Percentiles rank a stretch among this genome's conserved stretches.
These are phyloP conservation scores for Platorchestia sp. DNA, from an alignment of 1,140 invertebrate genomes.

Conservation along the genomic window DNA sequence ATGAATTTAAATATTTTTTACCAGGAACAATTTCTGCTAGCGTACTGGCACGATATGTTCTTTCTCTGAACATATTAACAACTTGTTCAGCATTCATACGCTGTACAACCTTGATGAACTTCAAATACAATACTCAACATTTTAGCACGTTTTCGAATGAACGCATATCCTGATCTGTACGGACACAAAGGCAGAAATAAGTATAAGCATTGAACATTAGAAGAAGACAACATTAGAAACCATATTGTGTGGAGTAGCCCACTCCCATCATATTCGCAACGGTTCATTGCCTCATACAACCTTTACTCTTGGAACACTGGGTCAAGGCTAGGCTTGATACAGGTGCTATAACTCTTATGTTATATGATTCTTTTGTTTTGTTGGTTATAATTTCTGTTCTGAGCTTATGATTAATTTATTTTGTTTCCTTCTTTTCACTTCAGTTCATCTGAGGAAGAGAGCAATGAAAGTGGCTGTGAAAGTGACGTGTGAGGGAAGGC, in stretches of 20 bases:
- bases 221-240: too few species aligned
- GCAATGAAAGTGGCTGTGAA: conserved; percentile 35
- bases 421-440: conserved; percentile 21
- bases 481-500: neutral
- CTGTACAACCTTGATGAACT: neutral
- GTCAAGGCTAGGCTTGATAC: neutral
- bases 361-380: neutral
- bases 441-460: conserved; percentile 42
- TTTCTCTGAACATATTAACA: neutral
- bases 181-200: too few species aligned
- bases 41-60: neutral
- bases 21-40: neutral
- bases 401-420: conserved; percentile 2
- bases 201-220: too few species aligned
- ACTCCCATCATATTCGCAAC: neutral
- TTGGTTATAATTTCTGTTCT: neutral
- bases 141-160: neutral
- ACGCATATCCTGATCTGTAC: too few species aligned
- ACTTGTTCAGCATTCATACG: neutral
- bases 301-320: neutral
- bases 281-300: neutral
- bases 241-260: neutral
- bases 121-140: neutral
- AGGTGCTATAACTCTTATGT: neutral
- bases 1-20: neutral